phyloP scores from a whole-genome alignment of 2,888 invertebrate species.

The Stramonita haemastoma region DNA sequence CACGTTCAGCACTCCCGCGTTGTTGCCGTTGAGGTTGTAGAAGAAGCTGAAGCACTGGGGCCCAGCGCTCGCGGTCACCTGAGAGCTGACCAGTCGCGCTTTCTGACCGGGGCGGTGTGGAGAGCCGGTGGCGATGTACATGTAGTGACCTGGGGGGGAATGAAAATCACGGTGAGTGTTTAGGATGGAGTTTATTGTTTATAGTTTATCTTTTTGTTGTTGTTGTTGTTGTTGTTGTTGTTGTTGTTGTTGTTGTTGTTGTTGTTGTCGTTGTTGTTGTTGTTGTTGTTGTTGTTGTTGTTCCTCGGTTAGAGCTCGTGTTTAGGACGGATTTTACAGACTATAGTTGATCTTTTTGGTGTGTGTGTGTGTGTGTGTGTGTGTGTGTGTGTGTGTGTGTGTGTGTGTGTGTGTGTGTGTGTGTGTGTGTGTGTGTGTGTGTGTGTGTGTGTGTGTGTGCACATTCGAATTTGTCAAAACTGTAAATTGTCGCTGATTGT shows the following conservation, averaged over 20 bases:
- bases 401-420: conserved; percentile 10
- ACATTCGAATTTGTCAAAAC: no score
- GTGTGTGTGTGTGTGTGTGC: neutral
- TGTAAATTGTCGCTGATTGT: no score
- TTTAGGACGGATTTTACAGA: no score
- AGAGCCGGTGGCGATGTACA: conserved; percentile 66
- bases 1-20: conserved; percentile 65
- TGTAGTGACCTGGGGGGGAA: conserved; percentile 62
- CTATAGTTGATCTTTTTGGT: no score
- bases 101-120: conserved; percentile 57
- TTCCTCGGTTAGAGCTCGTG: no score
- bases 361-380: neutral
- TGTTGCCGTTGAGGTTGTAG: conserved; percentile 71
- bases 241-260: no score
- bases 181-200: no score
- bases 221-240: no score
- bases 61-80: conserved; percentile 47
- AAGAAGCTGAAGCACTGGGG: conserved; percentile 68
- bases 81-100: conserved; percentile 60
- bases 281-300: no score
- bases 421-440: conserved; percentile 2
- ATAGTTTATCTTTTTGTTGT: no score
- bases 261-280: no score
- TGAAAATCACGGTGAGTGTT: neutral
- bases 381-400: conserved; percentile 30